A percentile compares a stretch with the other conserved stretches of the same genome.
Evolutionary conservation across 2,113 vertebrate species (phyloP).

Genomic region (Microtus oregoni): DNA sequence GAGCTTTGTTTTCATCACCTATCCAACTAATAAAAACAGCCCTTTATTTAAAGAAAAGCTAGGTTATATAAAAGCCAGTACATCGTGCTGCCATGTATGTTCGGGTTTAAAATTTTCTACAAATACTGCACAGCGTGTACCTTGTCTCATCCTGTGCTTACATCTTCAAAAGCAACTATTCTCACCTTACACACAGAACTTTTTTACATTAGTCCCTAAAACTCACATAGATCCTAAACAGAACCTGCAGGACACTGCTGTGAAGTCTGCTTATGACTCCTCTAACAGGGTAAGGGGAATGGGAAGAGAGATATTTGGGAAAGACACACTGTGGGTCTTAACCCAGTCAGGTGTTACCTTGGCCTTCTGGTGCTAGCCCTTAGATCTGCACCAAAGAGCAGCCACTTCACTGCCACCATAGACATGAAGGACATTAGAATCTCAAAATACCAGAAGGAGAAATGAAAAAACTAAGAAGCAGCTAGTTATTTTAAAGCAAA

Average conservation of each 20-base stretch:
- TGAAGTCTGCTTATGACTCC: slow-evolving; percentile 80
- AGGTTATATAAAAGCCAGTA: background rate
- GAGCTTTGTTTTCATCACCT: background rate
- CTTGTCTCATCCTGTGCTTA: background rate
- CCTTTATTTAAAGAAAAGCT: background rate
- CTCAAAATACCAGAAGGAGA: slow-evolving; percentile 73
- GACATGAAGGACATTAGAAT: slow-evolving; percentile 86
- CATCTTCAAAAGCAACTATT: slow-evolving; percentile 9
- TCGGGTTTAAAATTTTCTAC: background rate
- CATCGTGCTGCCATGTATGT: background rate
- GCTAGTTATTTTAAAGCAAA: slow-evolving; percentile 12
- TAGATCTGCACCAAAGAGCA: slow-evolving; percentile 62
- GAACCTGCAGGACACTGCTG: slow-evolving; percentile 72
- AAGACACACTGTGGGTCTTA: slow-evolving; percentile 80
- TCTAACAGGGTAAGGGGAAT: slow-evolving; percentile 68
- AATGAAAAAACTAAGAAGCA: background rate
- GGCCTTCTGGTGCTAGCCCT: slow-evolving; percentile 84
- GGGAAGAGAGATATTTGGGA: slow-evolving; percentile 80
- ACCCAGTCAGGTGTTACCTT: slow-evolving; percentile 83
- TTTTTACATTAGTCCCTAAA: slow-evolving; percentile 64
- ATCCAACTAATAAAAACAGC: background rate
- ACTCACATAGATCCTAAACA: slow-evolving; percentile 45
- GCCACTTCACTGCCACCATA: slow-evolving; percentile 84
- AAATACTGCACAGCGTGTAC: background rate
- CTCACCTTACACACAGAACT: background rate